Evolutionary conservation across 2,888 invertebrate genomes (phyloP).

Genomic region (Sphaeridia pumilis): DNA sequence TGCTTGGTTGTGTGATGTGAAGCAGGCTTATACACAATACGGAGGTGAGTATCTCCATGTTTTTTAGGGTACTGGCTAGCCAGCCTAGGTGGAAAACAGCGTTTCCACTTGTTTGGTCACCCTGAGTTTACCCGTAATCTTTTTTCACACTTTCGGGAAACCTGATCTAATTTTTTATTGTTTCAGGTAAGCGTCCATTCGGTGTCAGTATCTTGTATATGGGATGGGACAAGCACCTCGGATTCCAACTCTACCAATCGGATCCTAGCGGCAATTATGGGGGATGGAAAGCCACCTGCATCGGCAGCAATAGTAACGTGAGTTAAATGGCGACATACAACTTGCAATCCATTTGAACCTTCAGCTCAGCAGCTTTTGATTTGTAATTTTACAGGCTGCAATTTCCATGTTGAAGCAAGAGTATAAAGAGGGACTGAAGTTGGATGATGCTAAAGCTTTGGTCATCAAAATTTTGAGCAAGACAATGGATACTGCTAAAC

Average conservation of each 20-base stretch:
- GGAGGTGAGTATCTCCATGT: no score
- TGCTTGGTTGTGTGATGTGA: conserved; percentile 94
- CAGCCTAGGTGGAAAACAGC: no score
- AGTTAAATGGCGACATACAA: no score
- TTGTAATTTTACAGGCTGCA: conserved; percentile 57
- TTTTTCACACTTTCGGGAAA: no score
- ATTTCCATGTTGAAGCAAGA: conserved; percentile 97
- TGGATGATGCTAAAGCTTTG: conserved; percentile 77
- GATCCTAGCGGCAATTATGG: conserved; percentile 99
- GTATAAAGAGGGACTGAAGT: conserved; percentile 83
- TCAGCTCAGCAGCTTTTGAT: no score
- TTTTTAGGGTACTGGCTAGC: no score
- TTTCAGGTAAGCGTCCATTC: conserved; percentile 83
- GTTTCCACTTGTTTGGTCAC: no score
- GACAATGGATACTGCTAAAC: conserved; percentile 96
- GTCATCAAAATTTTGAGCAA: conserved; percentile 93
- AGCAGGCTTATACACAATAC: conserved; percentile 98
- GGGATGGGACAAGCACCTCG: conserved; percentile 99
- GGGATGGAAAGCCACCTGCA: conserved; percentile 99
- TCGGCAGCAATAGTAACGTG: conserved; percentile 94
- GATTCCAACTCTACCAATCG: conserved; percentile 98
- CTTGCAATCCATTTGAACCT: no score
- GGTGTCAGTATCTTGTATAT: conserved; percentile 98
- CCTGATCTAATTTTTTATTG: no score
- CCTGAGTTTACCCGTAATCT: no score